These are phyloP conservation scores for Troglohyphantes excavatus DNA, from an alignment of 2,888 invertebrate species.

Conservation along the genomic window DNA sequence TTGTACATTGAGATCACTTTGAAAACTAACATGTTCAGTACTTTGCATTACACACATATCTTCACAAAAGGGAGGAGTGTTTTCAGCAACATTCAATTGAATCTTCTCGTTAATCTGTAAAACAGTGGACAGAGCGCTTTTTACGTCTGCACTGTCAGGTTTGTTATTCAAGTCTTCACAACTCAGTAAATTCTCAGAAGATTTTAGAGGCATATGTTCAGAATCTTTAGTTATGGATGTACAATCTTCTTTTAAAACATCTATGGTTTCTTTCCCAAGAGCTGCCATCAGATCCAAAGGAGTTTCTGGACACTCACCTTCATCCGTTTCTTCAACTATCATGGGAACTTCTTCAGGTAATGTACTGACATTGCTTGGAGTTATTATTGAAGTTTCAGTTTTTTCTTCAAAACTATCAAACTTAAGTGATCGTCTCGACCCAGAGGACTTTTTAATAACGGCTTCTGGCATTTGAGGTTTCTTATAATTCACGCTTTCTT, in stretches of 20 bases:
- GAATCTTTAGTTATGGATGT: not conserved
- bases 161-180: conserved; percentile 18
- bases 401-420: not conserved
- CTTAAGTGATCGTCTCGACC: not conserved
- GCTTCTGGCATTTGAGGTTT: conserved; percentile 14
- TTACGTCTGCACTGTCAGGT: not conserved
- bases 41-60: conserved; percentile 29
- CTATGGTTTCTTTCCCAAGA: not conserved
- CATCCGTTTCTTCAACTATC: not conserved
- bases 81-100: conserved; percentile 5
- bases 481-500: conserved; percentile 31
- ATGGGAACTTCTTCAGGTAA: not conserved
- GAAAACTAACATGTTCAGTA: not conserved
- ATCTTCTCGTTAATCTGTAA: conserved; percentile 14
- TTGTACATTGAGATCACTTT: not conserved
- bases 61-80: conserved; percentile 30
- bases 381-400: not conserved
- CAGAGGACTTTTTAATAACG: not conserved
- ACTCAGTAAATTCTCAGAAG: conserved; percentile 45
- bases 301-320: conserved; percentile 27
- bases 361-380: not conserved
- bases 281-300: conserved; percentile 15
- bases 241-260: not conserved
- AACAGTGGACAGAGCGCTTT: conserved; percentile 16
- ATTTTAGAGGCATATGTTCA: conserved; percentile 36